Conservation (phyloP, 2,888 invertebrate species). For the Drosophila kuntzei region DNA sequence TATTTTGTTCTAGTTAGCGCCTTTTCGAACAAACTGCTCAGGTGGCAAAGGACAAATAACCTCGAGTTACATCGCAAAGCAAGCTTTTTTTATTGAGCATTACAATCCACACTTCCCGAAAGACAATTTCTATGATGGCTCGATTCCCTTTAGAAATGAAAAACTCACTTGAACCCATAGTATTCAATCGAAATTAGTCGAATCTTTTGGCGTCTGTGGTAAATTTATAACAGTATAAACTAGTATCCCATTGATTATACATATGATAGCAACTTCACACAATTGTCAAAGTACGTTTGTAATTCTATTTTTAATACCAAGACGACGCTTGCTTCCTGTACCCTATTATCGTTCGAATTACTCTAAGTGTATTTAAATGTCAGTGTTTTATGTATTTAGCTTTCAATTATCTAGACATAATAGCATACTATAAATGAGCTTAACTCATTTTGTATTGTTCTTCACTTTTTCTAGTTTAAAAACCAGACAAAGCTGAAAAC, state of each 20-base stretch:
- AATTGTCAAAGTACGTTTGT: conserved; percentile 4
- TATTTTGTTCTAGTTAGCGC: conserved; percentile 27
- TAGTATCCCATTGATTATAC: conserved; percentile 18
- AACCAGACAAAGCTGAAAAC: conserved; percentile 11
- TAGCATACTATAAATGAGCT: conserved; percentile 45
- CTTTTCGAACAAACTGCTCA: conserved; percentile 29
- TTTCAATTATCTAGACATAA: conserved; percentile 37
- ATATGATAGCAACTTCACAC: neutral
- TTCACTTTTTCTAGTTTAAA: conserved; percentile 29
- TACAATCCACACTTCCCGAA: conserved; percentile 13
- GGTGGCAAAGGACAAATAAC: conserved; percentile 31
- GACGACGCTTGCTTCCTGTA: conserved; percentile 58
- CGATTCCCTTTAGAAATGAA: conserved; percentile 1
- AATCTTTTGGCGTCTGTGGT: conserved; percentile 19
- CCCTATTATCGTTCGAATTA: conserved; percentile 31
- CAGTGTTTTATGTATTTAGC: conserved; percentile 42
- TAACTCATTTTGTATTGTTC: conserved; percentile 59
- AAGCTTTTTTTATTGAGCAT: neutral
- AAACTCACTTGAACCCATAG: conserved; percentile 9
- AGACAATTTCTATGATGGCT: conserved; percentile 18
- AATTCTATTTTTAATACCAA: conserved; percentile 25
- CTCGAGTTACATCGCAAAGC: conserved; percentile 16
- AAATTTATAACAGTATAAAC: conserved; percentile 13
- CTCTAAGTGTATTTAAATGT: conserved; percentile 40
- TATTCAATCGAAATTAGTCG: conserved; percentile 24